Evolutionary conservation across 2,888 invertebrate genomes (phyloP).

Genomic region (Busseola fusca): DNA sequence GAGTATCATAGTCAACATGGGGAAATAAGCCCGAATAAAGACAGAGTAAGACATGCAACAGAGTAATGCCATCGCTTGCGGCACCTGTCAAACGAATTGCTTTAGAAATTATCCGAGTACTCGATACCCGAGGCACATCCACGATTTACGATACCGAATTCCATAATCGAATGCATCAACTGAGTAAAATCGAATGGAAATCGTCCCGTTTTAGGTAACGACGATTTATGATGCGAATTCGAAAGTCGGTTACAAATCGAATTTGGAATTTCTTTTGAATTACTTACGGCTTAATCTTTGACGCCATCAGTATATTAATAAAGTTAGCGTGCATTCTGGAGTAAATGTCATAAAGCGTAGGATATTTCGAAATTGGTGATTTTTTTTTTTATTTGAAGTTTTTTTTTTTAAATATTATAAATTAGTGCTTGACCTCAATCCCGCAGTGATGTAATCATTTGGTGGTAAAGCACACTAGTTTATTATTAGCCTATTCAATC

Average conservation of each 20-base stretch:
- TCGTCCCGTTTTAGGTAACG: slow-evolving; percentile 62
- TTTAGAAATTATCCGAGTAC: slow-evolving; percentile 65
- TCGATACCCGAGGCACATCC: slow-evolving; percentile 57
- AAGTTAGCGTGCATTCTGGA: slow-evolving; percentile 32
- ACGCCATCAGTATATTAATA: slow-evolving; percentile 37
- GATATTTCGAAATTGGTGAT: no score
- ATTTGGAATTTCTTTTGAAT: slow-evolving; percentile 58
- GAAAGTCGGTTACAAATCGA: slow-evolving; percentile 57
- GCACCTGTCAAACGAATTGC: slow-evolving; percentile 70
- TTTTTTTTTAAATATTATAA: no score
- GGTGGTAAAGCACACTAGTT: no score
- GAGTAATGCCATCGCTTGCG: slow-evolving; percentile 65
- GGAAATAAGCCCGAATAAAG: slow-evolving; percentile 67
- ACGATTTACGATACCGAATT: slow-evolving; percentile 64
- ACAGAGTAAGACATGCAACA: slow-evolving; percentile 57
- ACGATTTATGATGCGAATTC: slow-evolving; percentile 62
- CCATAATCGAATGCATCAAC: slow-evolving; percentile 65
- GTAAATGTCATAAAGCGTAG: slow-evolving; percentile 37
- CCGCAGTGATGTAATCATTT: no score
- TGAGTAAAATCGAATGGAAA: slow-evolving; percentile 62
- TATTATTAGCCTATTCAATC: no score
- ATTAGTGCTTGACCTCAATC: no score
- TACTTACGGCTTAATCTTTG: slow-evolving; percentile 41
- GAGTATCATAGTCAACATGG: slow-evolving; percentile 55
- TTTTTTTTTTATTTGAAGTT: no score